Percentiles rank a stretch among this genome's conserved stretches.
Conservation (phyloP, 2,797 vertebrate genomes). For the Huso huso region DNA sequence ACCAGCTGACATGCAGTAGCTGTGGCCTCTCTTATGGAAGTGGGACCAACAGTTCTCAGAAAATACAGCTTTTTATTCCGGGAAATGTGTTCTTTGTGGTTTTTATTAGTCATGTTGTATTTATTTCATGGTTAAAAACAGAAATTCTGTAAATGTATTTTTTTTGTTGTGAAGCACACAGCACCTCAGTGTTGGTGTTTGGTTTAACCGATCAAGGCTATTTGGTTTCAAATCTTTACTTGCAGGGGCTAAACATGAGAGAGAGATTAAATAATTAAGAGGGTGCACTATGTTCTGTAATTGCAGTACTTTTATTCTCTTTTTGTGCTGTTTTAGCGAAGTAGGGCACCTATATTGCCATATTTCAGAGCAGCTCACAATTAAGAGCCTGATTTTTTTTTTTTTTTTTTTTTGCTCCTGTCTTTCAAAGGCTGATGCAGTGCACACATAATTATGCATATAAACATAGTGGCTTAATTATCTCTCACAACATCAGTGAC, state of each 20-base stretch:
- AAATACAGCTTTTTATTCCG: constrained; percentile 42
- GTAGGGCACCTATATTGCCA: constrained; percentile 73
- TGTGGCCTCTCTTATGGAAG: constrained; percentile 38
- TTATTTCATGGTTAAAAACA: constrained; percentile 45
- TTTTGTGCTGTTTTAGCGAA: constrained; percentile 69
- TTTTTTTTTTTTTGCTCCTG: constrained; percentile 47
- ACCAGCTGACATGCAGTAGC: constrained; percentile 25
- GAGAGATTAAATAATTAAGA: constrained; percentile 50
- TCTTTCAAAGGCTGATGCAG: constrained; percentile 86
- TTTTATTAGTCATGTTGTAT: constrained; percentile 64
- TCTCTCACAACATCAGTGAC: constrained; percentile 99
- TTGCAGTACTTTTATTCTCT: constrained; percentile 26
- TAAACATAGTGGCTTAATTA: constrained; percentile 99
- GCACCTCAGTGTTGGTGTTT: constrained; percentile 45
- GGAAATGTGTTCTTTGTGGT: constrained; percentile 50
- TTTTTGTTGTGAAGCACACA: constrained; percentile 39
- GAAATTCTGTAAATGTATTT: constrained; percentile 49
- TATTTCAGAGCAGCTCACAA: constrained; percentile 67
- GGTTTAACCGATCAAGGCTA: constrained; percentile 44
- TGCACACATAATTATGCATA: constrained; percentile 99
- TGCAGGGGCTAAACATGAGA: constrained; percentile 14
- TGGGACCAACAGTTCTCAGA: constrained; percentile 53
- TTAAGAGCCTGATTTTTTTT: constrained; percentile 53
- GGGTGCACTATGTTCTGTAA: constrained; percentile 47
- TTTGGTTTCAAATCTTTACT: constrained; percentile 44